Evolutionary conservation across 2,888 invertebrate species (phyloP), one percentile per base, ranked within the genome.

Genomic region (Marasmarcha lunaedactyla): DNA sequence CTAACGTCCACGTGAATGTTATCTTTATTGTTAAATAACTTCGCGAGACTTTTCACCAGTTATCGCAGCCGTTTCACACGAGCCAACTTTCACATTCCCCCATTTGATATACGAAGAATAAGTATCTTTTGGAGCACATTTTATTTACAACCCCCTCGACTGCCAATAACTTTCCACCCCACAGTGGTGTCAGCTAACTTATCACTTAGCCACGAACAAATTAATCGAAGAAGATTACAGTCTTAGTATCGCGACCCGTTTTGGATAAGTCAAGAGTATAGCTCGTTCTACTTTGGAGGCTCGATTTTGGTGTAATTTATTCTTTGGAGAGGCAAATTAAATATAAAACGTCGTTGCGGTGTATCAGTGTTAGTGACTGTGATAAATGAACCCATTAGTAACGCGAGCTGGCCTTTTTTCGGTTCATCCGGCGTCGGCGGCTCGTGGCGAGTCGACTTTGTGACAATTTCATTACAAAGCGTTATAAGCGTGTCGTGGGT

Each of bases 321-420:
- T 78, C 79, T 60, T 58, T 63, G 69, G 66, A 70, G 69, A 67
- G 72, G 73, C 73, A 81, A 81, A 83, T 83, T 81, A 81, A 81
- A 81, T 81, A 81, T 79, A 79, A 81, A 81, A 78, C 73, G 77
- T 71, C 76, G 73, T 76, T 72, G 79, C 72, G 77, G 78, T 79
- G 81, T 83, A 83, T 81, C 81, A 81, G 71, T 81, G 83, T 77
- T 78, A 78, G 81, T 76, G 83, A 78, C 81, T 81, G 76, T 81
- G 83, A 83, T 78, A 81, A 81, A 83, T 83, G 79, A 76, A 77
- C 76, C 78, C 81, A 83, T 83, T 81, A 81, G 83, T 78, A 81
- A 81, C 72, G 77, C 73, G 79, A 81, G 79, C 74, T 72, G 69
- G 73, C 77, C 72, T 79, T 83, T 81, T 81, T 81, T 81, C 70